A percentile compares a stretch with the other conserved stretches of the same genome.
phyloP scores from a whole-genome alignment of 2,888 invertebrate genomes.

The Eupithecia tripunctaria region DNA sequence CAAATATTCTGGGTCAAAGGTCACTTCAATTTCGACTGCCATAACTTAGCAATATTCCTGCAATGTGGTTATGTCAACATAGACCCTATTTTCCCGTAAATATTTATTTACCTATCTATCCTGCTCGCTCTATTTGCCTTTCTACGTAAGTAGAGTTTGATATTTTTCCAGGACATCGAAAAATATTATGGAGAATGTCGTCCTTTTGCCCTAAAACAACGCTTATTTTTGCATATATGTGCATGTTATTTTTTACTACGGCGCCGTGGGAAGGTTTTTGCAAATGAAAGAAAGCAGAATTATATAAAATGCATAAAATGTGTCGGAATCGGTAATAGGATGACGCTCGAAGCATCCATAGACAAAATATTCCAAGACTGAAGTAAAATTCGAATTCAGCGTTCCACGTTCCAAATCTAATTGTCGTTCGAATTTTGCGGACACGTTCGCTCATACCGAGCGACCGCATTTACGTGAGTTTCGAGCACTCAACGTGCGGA shows the following conservation, averaged over 20 bases:
- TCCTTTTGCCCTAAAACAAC: neutral
- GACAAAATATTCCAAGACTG: constrained; percentile 2
- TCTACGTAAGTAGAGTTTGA: neutral
- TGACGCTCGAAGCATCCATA: constrained; percentile 1
- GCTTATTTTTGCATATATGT: neutral
- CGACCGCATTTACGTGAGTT: constrained; percentile 27
- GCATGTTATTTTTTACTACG: neutral
- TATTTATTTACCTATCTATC: neutral
- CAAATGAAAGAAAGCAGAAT: neutral
- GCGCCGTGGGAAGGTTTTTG: neutral
- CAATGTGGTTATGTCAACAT: neutral
- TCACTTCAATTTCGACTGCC: neutral
- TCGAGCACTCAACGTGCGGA: constrained; percentile 26
- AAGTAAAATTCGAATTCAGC: constrained; percentile 8
- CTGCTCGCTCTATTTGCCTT: neutral
- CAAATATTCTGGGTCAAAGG: constrained; percentile 34
- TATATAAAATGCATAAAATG: neutral
- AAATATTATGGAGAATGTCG: neutral
- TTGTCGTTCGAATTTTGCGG: constrained; percentile 30
- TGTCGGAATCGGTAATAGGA: neutral
- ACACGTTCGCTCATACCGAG: constrained; percentile 20
- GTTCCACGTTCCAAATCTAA: constrained; percentile 27
- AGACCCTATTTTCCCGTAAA: neutral
- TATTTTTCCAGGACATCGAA: neutral
- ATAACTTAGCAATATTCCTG: constrained; percentile 2